phyloP scores from a whole-genome alignment of 2,888 invertebrate species.

The Heliothis peltigera region DNA sequence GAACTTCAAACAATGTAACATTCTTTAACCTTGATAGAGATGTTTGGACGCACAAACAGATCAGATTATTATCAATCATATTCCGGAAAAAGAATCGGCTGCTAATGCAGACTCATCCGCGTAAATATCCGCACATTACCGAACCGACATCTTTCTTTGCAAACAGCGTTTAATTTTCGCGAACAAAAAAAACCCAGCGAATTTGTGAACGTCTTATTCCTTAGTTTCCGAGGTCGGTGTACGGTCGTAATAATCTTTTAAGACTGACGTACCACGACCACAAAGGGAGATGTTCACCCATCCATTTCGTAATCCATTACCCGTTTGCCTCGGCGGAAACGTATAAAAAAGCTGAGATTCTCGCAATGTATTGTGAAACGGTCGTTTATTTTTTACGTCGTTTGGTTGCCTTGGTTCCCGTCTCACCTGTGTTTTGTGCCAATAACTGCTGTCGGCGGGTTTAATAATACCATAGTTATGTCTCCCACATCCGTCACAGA shows the following conservation, averaged over 20 bases:
- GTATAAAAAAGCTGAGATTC: slow-evolving; percentile 2
- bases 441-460: slow-evolving; percentile 36
- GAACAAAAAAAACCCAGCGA: slow-evolving; percentile 21
- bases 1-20: neutral
- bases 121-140: slow-evolving; percentile 29
- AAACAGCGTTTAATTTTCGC: slow-evolving; percentile 5
- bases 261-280: slow-evolving; percentile 19
- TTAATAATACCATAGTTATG: slow-evolving; percentile 46
- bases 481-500: slow-evolving; percentile 53
- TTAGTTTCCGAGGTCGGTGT: slow-evolving; percentile 42
- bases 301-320: slow-evolving; percentile 40
- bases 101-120: slow-evolving; percentile 28
- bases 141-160: slow-evolving; percentile 10
- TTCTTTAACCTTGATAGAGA: slow-evolving; percentile 22
- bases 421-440: slow-evolving; percentile 51
- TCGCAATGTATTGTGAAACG: slow-evolving; percentile 26
- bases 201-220: slow-evolving; percentile 41
- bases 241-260: slow-evolving; percentile 47
- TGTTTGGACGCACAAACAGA: slow-evolving; percentile 19
- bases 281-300: neutral
- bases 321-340: slow-evolving; percentile 10
- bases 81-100: slow-evolving; percentile 19
- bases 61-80: slow-evolving; percentile 31
- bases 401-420: slow-evolving; percentile 2
- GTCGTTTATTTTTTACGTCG: neutral